Percentiles rank a stretch among this genome's conserved stretches.
These are phyloP conservation scores for Drosophila jambulina DNA, from an alignment of 1,140 invertebrate genomes.

Conservation along the genomic window DNA sequence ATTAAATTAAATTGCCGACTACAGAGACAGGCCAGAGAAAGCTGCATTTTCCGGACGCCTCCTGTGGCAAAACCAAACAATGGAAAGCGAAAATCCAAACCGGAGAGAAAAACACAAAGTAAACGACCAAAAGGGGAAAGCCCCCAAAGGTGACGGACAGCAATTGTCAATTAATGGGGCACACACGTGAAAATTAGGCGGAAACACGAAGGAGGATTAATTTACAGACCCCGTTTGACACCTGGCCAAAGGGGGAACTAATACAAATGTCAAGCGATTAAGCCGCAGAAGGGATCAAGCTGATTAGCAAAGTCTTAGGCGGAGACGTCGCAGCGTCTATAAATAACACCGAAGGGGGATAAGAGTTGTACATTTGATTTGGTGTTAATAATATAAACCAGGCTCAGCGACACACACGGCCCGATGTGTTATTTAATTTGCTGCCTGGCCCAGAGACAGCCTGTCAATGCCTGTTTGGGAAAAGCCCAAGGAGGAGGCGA, in stretches of 20 bases:
- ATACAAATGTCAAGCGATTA: conserved; percentile 82
- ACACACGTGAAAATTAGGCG: conserved; percentile 56
- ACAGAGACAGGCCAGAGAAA: conserved; percentile 16
- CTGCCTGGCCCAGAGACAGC: conserved; percentile 53
- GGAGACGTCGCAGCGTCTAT: conserved; percentile 26
- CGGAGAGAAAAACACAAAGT: conserved; percentile 22
- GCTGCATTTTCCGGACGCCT: conserved; percentile 26
- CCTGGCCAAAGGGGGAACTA: conserved; percentile 43
- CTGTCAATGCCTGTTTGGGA: conserved; percentile 35
- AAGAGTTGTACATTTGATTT: conserved; percentile 57
- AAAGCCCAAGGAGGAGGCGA: not conserved
- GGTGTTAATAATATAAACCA: conserved; percentile 78
- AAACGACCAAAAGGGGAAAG: not conserved
- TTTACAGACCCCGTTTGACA: conserved; percentile 64
- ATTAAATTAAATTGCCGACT: conserved; percentile 78
- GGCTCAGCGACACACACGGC: conserved; percentile 48
- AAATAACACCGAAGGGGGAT: conserved; percentile 34
- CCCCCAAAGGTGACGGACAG: conserved; percentile 20
- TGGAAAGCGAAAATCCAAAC: conserved; percentile 10
- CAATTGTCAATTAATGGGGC: conserved; percentile 71
- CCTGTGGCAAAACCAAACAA: conserved; percentile 25
- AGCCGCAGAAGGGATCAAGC: conserved; percentile 76
- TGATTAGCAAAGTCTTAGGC: conserved; percentile 78
- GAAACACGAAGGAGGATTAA: conserved; percentile 72
- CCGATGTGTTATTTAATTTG: conserved; percentile 81